These are phyloP conservation scores for Ypsolopha scabrella DNA, from an alignment of 2,888 invertebrate species.

Conservation along the genomic window DNA sequence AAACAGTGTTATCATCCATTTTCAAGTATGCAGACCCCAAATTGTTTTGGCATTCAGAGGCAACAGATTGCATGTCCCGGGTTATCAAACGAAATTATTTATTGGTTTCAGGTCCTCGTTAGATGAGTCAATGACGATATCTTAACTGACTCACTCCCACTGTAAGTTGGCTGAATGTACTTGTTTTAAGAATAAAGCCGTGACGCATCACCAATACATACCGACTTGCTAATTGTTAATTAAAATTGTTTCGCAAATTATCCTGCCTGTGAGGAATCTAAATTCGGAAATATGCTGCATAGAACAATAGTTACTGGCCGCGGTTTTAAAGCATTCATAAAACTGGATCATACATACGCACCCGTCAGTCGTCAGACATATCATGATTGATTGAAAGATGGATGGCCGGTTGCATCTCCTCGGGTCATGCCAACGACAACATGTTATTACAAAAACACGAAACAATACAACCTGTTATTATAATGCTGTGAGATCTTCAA, in stretches of 20 bases:
- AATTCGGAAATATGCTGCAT: no score
- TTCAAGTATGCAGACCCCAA: background rate
- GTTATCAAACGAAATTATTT: background rate
- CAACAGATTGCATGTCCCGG: background rate
- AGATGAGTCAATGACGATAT: slow-evolving; percentile 41
- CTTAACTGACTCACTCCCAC: slow-evolving; percentile 44
- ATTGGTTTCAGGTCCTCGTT: background rate
- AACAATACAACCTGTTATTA: slow-evolving; percentile 9
- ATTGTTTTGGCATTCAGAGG: background rate
- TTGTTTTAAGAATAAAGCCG: slow-evolving; percentile 32
- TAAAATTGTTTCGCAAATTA: slow-evolving; percentile 26
- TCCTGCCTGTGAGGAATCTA: slow-evolving; percentile 6
- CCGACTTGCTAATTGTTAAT: slow-evolving; percentile 23
- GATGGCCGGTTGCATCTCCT: slow-evolving; percentile 26
- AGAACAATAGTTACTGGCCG: no score
- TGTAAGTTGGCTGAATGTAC: slow-evolving; percentile 26
- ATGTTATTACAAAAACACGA: slow-evolving; percentile 10
- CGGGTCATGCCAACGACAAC: slow-evolving; percentile 10
- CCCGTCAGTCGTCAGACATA: slow-evolving; percentile 8
- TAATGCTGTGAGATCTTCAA: background rate
- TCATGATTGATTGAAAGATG: slow-evolving; percentile 30
- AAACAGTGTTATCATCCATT: slow-evolving; percentile 5
- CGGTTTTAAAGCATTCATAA: no score
- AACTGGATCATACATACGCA: slow-evolving; percentile 5
- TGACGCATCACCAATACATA: slow-evolving; percentile 40